phyloP scores from a whole-genome alignment of 2,888 invertebrate genomes.

The Zygogramma bicolorata region DNA sequence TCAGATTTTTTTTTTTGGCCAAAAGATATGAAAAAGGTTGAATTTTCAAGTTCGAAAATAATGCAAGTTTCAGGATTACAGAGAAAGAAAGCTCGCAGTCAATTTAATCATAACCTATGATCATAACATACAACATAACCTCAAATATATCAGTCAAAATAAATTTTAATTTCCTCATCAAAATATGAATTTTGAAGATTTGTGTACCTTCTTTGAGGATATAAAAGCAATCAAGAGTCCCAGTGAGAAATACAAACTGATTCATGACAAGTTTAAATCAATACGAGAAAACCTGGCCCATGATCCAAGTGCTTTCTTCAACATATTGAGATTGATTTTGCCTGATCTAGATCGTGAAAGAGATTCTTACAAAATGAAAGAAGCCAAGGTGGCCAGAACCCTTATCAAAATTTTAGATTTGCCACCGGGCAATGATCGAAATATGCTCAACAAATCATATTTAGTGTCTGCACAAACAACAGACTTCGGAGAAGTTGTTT shows the following conservation, averaged over 20 bases:
- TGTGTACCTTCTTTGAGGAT: slow-evolving; percentile 75
- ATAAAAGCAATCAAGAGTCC: slow-evolving; percentile 67
- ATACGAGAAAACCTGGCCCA: slow-evolving; percentile 62
- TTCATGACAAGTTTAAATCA: slow-evolving; percentile 55
- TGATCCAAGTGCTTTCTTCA: slow-evolving; percentile 69
- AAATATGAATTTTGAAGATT: slow-evolving; percentile 67
- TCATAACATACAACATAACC: neutral
- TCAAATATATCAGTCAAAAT: no score
- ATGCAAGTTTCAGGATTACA: no score
- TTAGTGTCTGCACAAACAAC: slow-evolving; percentile 65
- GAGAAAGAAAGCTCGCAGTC: no score
- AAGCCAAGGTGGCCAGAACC: slow-evolving; percentile 78
- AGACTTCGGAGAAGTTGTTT: slow-evolving; percentile 88
- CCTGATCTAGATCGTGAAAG: slow-evolving; percentile 85
- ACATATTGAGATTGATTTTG: slow-evolving; percentile 82
- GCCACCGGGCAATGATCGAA: slow-evolving; percentile 72
- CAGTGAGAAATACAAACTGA: slow-evolving; percentile 61
- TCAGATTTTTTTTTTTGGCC: no score
- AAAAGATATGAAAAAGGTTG: no score
- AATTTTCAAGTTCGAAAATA: no score
- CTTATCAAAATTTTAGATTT: slow-evolving; percentile 84
- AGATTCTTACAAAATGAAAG: slow-evolving; percentile 86
- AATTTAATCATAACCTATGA: no score
- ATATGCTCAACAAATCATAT: slow-evolving; percentile 70
- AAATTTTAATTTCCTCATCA: neutral